Percentiles rank a stretch among this genome's conserved stretches.
These are phyloP conservation scores for Cephalopterus ornatus DNA, from an alignment of 2,113 vertebrate genomes.

Conservation along the genomic window DNA sequence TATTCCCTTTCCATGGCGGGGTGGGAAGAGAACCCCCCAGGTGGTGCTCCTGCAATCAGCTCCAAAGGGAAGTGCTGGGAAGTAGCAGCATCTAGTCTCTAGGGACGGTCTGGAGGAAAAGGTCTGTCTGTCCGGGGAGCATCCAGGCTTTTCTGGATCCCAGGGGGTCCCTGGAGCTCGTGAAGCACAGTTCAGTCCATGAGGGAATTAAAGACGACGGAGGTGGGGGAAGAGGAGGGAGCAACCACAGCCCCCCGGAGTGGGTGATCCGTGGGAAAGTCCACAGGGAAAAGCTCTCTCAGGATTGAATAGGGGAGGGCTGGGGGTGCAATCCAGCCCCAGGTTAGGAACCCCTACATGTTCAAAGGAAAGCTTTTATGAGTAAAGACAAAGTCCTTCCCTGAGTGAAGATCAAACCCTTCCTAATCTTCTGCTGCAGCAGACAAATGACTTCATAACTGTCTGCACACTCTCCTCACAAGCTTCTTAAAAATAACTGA, in stretches of 20 bases:
- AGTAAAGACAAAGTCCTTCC: neutral
- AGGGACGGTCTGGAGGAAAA: neutral
- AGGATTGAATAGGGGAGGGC: neutral
- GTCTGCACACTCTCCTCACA: neutral
- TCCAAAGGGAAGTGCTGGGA: neutral
- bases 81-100: neutral
- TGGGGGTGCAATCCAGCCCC: neutral
- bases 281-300: neutral
- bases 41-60: neutral
- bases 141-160: neutral
- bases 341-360: neutral
- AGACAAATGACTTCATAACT: neutral
- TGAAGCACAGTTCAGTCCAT: neutral
- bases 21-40: neutral
- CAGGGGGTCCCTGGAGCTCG: neutral
- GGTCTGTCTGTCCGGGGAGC: neutral
- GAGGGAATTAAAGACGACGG: neutral
- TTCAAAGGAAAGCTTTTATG: slow-evolving; percentile 10
- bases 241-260: neutral
- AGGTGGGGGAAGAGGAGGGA: neutral
- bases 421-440: slow-evolving; percentile 1
- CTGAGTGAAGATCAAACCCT: slow-evolving; percentile 23
- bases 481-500: neutral
- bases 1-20: neutral
- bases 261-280: neutral